These are phyloP conservation scores for Drosophila sproati DNA, from an alignment of 1,140 invertebrate species.

Conservation along the genomic window DNA sequence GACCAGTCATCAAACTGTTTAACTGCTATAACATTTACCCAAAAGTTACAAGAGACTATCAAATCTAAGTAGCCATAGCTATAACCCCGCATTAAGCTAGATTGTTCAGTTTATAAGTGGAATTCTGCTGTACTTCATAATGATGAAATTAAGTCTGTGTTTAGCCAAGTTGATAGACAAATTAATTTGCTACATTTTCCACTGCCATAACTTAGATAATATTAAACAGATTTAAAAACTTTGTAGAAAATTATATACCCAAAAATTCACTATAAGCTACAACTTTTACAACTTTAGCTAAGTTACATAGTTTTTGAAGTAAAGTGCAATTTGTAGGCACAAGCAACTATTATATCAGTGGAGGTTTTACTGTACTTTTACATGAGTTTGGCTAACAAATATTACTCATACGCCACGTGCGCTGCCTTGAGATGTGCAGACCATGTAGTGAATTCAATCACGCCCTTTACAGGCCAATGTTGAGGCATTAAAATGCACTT, in stretches of 20 bases:
- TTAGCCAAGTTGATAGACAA: no score
- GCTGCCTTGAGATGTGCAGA: constrained; percentile 3
- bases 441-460: constrained; percentile 40
- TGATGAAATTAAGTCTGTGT: no score
- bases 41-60: background rate
- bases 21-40: constrained; percentile 4
- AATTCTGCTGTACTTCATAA: no score
- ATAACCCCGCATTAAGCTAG: no score
- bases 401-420: constrained; percentile 67
- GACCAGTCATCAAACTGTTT: constrained; percentile 3
- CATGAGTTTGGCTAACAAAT: constrained; percentile 12
- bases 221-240: no score
- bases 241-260: no score
- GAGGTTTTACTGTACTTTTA: background rate
- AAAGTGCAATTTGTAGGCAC: background rate
- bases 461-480: constrained; percentile 41
- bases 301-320: background rate
- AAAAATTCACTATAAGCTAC: no score
- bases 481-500: constrained; percentile 76
- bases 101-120: no score
- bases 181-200: no score
- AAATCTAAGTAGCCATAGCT: no score
- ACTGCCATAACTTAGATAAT: no score
- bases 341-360: background rate
- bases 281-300: background rate